Evolutionary conservation across 2,888 invertebrate genomes (phyloP), one percentile per base, ranked within the genome.

Genomic region (Thecophora atra): DNA sequence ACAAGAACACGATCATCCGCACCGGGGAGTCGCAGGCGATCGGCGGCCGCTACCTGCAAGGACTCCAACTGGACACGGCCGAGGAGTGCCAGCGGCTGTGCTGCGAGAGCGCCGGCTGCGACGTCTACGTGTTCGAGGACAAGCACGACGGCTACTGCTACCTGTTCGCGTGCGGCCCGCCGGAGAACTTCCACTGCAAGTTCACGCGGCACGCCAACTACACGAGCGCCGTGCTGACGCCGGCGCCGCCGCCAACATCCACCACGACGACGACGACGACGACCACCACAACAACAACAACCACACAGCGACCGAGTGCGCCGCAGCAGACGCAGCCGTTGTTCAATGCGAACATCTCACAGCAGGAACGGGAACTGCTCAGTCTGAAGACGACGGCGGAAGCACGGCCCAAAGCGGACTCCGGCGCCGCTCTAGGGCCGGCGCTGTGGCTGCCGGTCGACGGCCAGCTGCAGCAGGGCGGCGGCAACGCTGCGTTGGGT

Each of bases 51-150:
- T 96, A 94, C 87, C 88, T 97, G 64, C 94, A 93, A 83, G 95
- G 95, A 85, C 90, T 93, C 76, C 95, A 95, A 85, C 89, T 96
- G 81, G 91, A 92, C 78, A 90, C 93, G 69, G 90, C 93, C 77
- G 90, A 91, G 79, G 95, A 96, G 84, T 97, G 97, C 84, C 89
- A 95, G 81, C 89, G 92, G 68, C 89, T 95, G 76, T 97, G 97
- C 88, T 97, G 96, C 87, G 92, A 94, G 86, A 95, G 95, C 3
- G 91, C 92, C 66, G 87, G 90, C 75, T 97, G 97, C 86, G 96
- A 97, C 86, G 95, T 96, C 28, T 96, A 95, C 85, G 93, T 97
- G 78, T 97, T 93, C 83, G 96, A 97, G 85, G 94, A 96, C 83
- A 96, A 95, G 91, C 80, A 82, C 4, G 84, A 93, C 4, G 95